Evolutionary conservation across 37 sponge, comb jelly and placozoan genomes (phyloP).

Genomic region (Dysidea cf. avara): DNA sequence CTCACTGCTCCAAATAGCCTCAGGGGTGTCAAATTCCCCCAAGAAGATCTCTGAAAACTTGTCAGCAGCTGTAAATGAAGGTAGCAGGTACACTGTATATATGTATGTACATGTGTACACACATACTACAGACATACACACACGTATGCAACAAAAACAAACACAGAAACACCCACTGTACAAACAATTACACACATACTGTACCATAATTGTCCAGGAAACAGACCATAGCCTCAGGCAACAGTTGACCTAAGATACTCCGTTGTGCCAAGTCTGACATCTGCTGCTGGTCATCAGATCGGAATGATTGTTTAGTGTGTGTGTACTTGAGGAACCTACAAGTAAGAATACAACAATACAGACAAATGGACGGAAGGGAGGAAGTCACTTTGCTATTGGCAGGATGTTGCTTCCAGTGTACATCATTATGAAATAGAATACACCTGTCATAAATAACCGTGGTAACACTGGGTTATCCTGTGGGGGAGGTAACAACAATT

Average conservation of each 20-base stretch:
- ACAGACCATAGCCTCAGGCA: constrained; percentile 98
- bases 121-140: neutral
- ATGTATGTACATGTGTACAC: neutral
- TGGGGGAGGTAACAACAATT: neutral
- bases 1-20: constrained; percentile 98
- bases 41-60: constrained; percentile 97
- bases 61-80: constrained; percentile 50
- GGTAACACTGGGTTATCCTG: constrained; percentile 98
- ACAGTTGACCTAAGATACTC: constrained; percentile 82
- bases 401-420: constrained; percentile 98
- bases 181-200: neutral
- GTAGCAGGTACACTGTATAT: too few relatives aligned
- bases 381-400: constrained; percentile 73
- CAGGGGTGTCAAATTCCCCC: constrained; percentile 99
- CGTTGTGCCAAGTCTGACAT: constrained; percentile 85
- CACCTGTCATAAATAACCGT: constrained; percentile 86
- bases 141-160: neutral
- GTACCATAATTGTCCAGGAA: constrained; percentile 96
- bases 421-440: constrained; percentile 99
- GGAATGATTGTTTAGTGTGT: constrained; percentile 95
- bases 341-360: neutral
- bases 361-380: neutral
- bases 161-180: neutral
- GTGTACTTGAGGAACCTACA: constrained; percentile 88
- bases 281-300: constrained; percentile 89